Conservation (phyloP, 2,113 vertebrate species). For the Mionectes macconnelli region DNA sequence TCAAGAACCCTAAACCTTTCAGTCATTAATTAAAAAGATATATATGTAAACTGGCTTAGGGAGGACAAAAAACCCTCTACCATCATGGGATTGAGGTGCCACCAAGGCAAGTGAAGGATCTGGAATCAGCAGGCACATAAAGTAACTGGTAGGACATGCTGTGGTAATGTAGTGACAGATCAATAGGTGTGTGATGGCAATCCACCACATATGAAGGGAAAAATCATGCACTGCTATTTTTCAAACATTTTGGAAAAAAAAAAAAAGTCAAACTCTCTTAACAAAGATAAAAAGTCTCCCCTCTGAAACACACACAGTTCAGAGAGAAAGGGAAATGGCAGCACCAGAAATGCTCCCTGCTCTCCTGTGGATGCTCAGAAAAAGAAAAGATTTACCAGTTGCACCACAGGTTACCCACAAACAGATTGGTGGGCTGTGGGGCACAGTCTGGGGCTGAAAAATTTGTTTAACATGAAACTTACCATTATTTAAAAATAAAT, state of each 20-base stretch:
- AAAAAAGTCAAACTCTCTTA: neutral
- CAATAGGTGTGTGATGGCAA: neutral
- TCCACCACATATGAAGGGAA: neutral
- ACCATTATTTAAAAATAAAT: constrained; percentile 1
- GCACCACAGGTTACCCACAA: neutral
- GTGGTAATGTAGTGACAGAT: neutral
- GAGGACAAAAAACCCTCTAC: neutral
- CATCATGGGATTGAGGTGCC: neutral
- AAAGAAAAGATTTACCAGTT: neutral
- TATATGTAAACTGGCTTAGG: neutral
- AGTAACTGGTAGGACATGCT: neutral
- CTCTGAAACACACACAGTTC: neutral
- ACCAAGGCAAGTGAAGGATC: neutral
- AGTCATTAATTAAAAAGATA: neutral
- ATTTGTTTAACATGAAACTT: neutral
- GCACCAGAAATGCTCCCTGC: neutral
- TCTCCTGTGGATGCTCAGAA: neutral
- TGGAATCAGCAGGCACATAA: neutral
- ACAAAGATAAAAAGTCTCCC: neutral
- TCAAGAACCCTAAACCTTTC: neutral
- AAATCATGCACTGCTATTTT: neutral
- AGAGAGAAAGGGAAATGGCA: neutral
- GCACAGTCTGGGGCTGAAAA: neutral
- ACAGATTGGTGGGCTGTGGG: neutral
- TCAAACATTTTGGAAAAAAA: neutral